Evolutionary conservation across 2,888 invertebrate genomes (phyloP).

Genomic region (Cephus spinipes): DNA sequence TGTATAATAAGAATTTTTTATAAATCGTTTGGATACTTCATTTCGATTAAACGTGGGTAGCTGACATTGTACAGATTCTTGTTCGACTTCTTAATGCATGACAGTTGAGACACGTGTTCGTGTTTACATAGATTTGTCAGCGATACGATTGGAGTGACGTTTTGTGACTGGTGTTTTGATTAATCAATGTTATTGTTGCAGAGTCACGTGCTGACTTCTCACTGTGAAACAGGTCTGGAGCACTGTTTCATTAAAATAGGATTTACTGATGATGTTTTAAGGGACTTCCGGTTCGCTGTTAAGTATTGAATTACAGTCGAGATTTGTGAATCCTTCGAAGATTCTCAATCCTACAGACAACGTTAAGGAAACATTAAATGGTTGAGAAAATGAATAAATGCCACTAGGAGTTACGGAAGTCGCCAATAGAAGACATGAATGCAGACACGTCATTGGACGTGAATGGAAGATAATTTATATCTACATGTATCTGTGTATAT

Average conservation of each 20-base stretch:
- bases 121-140: background rate
- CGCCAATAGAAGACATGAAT: background rate
- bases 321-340: background rate
- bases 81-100: background rate
- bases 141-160: background rate
- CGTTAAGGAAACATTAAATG: too few species aligned
- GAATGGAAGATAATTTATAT: background rate
- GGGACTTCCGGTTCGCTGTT: background rate
- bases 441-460: background rate
- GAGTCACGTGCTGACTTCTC: background rate
- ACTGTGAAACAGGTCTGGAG: background rate
- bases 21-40: too few species aligned
- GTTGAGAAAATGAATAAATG: background rate
- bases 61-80: background rate
- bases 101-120: background rate
- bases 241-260: background rate
- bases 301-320: background rate
- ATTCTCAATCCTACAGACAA: too few species aligned
- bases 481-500: background rate
- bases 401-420: background rate
- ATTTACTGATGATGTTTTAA: background rate
- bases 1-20: too few species aligned
- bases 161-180: background rate
- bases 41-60: too few species aligned
- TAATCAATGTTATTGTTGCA: background rate